Conservation (phyloP, 2,888 invertebrate species). For the Caenorhabditis sulstoni region DNA sequence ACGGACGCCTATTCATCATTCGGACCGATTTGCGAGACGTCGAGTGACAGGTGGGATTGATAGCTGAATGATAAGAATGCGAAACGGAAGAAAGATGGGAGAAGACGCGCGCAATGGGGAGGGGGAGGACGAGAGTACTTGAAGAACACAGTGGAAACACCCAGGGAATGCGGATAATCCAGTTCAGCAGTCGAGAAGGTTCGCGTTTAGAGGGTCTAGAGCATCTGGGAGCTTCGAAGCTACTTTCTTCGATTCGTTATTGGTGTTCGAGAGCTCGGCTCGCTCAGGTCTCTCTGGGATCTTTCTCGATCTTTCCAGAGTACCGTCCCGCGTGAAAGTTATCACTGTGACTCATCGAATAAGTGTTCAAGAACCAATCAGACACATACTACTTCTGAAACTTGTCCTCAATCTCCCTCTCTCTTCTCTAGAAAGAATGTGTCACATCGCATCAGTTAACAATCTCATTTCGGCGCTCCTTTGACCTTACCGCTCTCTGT, state of each 20-base stretch:
- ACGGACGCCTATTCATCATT: slow-evolving; percentile 54
- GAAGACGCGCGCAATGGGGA: no score
- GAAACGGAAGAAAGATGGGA: not conserved
- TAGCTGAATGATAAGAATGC: slow-evolving; percentile 27
- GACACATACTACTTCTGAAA: slow-evolving; percentile 10
- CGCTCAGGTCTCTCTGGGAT: no score
- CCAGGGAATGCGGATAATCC: no score
- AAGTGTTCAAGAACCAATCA: slow-evolving; percentile 42
- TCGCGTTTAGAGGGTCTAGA: no score
- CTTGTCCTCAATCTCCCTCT: slow-evolving; percentile 8
- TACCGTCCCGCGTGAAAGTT: not conserved
- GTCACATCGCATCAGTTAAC: slow-evolving; percentile 53
- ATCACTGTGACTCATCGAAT: not conserved
- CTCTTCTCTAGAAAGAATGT: slow-evolving; percentile 19
- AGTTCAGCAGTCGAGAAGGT: no score
- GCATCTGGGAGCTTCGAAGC: no score
- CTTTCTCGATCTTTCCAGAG: no score
- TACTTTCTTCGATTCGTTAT: no score
- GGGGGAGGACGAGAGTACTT: not conserved
- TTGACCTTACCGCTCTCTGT: slow-evolving; percentile 23
- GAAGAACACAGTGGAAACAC: no score
- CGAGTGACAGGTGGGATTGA: slow-evolving; percentile 30
- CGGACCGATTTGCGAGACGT: slow-evolving; percentile 17
- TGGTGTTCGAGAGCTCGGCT: no score
- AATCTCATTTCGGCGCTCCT: slow-evolving; percentile 21